Conservation (phyloP, 2,888 invertebrate species). For the Agrotis ipsilon region DNA sequence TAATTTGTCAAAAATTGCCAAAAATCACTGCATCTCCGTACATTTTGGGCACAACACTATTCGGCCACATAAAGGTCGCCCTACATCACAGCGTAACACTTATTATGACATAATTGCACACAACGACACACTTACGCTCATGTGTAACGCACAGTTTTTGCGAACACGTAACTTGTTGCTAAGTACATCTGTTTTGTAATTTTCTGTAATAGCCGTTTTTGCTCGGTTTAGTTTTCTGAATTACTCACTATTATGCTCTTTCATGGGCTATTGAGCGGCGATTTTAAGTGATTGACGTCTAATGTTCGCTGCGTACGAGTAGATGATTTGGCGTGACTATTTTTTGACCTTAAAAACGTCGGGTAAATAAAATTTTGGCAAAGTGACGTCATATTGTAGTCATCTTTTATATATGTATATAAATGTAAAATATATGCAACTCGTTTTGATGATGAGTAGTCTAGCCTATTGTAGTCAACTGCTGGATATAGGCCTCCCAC, state of each 20-base stretch:
- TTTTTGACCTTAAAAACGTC: constrained; percentile 7
- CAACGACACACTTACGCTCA: constrained; percentile 57
- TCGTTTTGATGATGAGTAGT: no score
- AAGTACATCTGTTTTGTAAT: constrained; percentile 60
- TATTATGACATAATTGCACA: constrained; percentile 54
- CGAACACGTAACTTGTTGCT: constrained; percentile 50
- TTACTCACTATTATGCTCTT: constrained; percentile 13
- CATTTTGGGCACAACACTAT: constrained; percentile 17
- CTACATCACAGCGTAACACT: constrained; percentile 54
- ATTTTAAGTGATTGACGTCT: constrained; percentile 12
- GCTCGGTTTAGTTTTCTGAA: constrained; percentile 27
- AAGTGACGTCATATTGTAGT: neutral
- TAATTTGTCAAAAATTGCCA: no score
- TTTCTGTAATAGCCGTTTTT: constrained; percentile 35
- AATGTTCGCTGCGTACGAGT: neutral
- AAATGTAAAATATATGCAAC: no score
- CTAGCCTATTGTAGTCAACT: no score
- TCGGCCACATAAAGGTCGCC: constrained; percentile 54
- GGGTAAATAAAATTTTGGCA: neutral
- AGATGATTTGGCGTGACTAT: neutral
- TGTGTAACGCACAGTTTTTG: constrained; percentile 59
- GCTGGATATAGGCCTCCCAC: no score
- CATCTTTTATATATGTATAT: no score
- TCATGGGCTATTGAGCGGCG: constrained; percentile 34
- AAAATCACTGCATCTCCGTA: neutral